These are phyloP conservation scores for Agrotis clavis DNA, from an alignment of 2,888 invertebrate species.

Conservation along the genomic window DNA sequence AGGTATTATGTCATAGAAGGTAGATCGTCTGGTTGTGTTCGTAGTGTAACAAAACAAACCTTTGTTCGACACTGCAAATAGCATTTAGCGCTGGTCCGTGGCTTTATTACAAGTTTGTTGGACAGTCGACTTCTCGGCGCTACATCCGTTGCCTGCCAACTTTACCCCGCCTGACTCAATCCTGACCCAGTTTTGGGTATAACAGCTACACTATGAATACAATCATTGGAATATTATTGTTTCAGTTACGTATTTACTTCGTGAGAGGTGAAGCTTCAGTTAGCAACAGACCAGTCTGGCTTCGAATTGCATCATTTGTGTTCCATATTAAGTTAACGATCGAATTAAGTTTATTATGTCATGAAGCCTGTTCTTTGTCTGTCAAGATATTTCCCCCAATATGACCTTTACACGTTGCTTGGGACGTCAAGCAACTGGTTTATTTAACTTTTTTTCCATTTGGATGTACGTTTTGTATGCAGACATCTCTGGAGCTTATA, in stretches of 20 bases:
- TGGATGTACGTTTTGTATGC: slow-evolving; percentile 5
- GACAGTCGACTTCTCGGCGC: slow-evolving; percentile 64
- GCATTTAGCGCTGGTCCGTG: slow-evolving; percentile 62
- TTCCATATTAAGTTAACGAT: slow-evolving; percentile 28
- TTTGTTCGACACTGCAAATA: slow-evolving; percentile 62
- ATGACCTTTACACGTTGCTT: slow-evolving; percentile 36
- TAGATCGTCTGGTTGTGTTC: slow-evolving; percentile 27
- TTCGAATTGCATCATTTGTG: slow-evolving; percentile 35
- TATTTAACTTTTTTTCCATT: slow-evolving; percentile 39
- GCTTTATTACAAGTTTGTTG: slow-evolving; percentile 72
- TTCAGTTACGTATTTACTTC: slow-evolving; percentile 36
- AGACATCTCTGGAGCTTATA: slow-evolving; percentile 5
- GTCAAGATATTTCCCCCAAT: slow-evolving; percentile 37
- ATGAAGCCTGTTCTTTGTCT: slow-evolving; percentile 24
- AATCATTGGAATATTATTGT: slow-evolving; percentile 59
- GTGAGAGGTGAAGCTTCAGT: slow-evolving; percentile 11
- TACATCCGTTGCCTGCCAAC: slow-evolving; percentile 70
- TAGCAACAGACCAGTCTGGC: slow-evolving; percentile 6
- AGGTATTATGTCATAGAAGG: slow-evolving; percentile 33
- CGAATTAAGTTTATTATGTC: slow-evolving; percentile 18
- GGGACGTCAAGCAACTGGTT: slow-evolving; percentile 38
- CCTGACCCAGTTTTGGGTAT: slow-evolving; percentile 65
- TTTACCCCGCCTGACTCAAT: slow-evolving; percentile 68
- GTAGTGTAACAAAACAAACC: slow-evolving; percentile 55
- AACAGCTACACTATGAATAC: slow-evolving; percentile 49